Conservation (phyloP, 1,140 invertebrate species). For the Bursaphelenchus mucronatus region DNA sequence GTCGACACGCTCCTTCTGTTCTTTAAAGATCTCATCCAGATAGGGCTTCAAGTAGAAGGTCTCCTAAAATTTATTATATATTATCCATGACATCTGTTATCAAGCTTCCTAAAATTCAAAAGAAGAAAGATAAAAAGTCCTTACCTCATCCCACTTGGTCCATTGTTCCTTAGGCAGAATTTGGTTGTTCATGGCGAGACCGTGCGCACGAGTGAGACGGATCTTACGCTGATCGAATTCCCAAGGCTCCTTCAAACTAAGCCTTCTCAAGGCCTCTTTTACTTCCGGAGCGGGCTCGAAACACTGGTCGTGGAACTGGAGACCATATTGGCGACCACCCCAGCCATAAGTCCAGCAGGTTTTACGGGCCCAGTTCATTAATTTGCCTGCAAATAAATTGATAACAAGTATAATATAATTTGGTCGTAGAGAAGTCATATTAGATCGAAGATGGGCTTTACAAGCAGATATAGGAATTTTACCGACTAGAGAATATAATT, state of each 20-base stretch:
- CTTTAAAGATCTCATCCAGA: slow-evolving; percentile 55
- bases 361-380: slow-evolving; percentile 26
- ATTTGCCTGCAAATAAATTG: slow-evolving; percentile 14
- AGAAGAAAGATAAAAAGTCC: not conserved
- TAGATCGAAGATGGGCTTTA: not conserved
- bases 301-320: slow-evolving; percentile 55
- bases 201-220: slow-evolving; percentile 53
- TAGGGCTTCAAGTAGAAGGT: slow-evolving; percentile 60
- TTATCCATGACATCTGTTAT: not conserved
- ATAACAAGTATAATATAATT: not conserved
- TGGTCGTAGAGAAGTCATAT: too few relatives aligned
- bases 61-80: slow-evolving; percentile 42
- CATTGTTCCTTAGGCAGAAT: slow-evolving; percentile 53
- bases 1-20: slow-evolving; percentile 51
- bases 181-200: slow-evolving; percentile 54
- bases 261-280: slow-evolving; percentile 54
- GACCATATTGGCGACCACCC: slow-evolving; percentile 49
- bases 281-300: slow-evolving; percentile 60
- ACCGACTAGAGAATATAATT: not conserved
- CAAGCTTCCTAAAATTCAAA: slow-evolving; percentile 1
- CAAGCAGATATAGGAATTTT: not conserved
- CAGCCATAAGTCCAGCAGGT: slow-evolving; percentile 50
- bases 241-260: slow-evolving; percentile 56
- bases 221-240: slow-evolving; percentile 47
- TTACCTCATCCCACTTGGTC: slow-evolving; percentile 59